Conservation (phyloP, 1,140 invertebrate genomes). For the Aphis gossypii region DNA sequence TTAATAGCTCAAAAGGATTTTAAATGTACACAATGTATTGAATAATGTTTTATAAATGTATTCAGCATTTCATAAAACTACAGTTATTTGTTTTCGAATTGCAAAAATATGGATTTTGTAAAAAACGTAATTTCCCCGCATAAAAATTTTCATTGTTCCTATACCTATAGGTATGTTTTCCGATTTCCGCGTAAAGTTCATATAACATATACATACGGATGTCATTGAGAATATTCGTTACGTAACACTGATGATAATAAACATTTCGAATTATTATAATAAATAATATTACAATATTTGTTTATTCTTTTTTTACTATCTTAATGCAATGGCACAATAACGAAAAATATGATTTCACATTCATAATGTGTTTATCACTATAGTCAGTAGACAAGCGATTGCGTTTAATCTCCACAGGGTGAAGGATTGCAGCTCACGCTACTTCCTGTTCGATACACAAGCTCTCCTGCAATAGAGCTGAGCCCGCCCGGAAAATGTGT, state of each 20-base stretch:
- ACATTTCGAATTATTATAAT: neutral
- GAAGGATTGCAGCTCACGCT: neutral
- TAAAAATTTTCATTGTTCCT: neutral
- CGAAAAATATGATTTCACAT: neutral
- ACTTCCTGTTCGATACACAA: neutral
- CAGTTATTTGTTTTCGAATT: neutral
- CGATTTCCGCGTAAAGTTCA: neutral
- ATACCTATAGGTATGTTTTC: neutral
- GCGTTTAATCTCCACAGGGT: neutral
- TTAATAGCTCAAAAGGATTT: neutral
- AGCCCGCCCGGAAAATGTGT: neutral
- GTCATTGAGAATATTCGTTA: neutral
- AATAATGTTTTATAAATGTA: too few species aligned
- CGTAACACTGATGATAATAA: neutral
- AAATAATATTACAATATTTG: neutral
- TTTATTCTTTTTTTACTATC: neutral
- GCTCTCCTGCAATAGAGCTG: neutral
- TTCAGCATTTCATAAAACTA: too few species aligned
- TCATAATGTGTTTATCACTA: neutral
- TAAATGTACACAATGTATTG: too few species aligned
- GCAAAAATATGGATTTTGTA: neutral
- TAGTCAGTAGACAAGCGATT: neutral
- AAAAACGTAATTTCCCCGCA: neutral
- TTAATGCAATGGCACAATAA: neutral
- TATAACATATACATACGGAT: neutral